Base-by-base conservation (phyloP, 2,113 vertebrate genomes). In the Theropithecus gelada region DNA sequence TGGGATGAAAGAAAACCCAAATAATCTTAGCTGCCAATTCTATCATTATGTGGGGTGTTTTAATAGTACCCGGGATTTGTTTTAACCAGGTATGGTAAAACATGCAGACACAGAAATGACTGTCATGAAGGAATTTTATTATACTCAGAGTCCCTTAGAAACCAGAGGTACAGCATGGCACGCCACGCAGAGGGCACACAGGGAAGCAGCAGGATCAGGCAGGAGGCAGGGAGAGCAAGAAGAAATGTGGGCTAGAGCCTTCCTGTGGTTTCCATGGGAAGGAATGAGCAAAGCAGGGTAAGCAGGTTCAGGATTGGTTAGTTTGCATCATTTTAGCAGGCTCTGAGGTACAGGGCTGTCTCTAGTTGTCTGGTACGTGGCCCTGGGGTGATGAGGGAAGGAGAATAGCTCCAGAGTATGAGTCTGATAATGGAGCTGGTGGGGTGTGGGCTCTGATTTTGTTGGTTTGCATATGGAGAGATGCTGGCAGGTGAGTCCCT, bases 1-100 rank as follows among this genome's bases (percentile, higher is more conserved):
- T 87, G n/a, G 50, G 32, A 91, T 93, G 2, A 88, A 92, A 88
- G 55, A 95, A 90, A 84, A 78, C n/a, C n/a, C 50, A 38, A 76
- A 84, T 81, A 50, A 81, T 90, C 27, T 75, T n/a, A 90, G 45
- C 27, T 88, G n/a, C 40, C 23, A 75, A 11, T 55, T 92, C 32
- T 79, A 1, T 57, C 61, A 22, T 81, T 70, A 18, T 57, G 12
- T 57, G 22, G 35, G 12, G 35, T 93, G 45, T 55, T 91, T 75
- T 81, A 52, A 43, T 32, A 52, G 59, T 68, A 35, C 35, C 64
- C 23, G 30, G 27, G 16, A 30, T 92, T 92, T 90, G 38, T 83
- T 79, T 93, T 88, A 83, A 40, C 79, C 81, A 16, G 5, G 16
- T 90, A 35, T 73, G 22, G n/a, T 80, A 75, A 73, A 45, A 68